A percentile compares a stretch with the other conserved stretches of the same genome.
Evolutionary conservation across 1,140 invertebrate species (phyloP).

Genomic region (Oedothorax gibbosus): DNA sequence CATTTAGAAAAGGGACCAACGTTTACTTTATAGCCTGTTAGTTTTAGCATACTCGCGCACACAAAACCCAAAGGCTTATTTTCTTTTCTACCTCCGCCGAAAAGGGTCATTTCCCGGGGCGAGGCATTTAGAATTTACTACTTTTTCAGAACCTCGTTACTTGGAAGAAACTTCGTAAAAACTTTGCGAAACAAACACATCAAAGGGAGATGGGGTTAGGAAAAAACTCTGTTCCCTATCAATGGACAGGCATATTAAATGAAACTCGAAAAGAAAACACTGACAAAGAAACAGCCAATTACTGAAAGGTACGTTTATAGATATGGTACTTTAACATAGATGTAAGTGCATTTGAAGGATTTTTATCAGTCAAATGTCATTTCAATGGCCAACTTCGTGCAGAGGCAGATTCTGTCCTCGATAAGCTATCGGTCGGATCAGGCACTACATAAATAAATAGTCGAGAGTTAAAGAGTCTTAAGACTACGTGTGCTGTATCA

Average conservation of each 20-base stretch:
- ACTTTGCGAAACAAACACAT: constrained; percentile 14
- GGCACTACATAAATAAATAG: no score
- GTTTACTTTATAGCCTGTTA: no score
- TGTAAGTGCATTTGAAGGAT: no score
- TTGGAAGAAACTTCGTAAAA: not conserved
- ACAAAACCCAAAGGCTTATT: not conserved
- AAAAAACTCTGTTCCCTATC: not conserved
- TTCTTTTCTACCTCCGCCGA: not conserved
- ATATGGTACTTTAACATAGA: no score
- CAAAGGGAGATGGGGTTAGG: not conserved
- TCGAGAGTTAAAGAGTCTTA: no score
- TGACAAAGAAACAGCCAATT: constrained; percentile 32
- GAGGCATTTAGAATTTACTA: constrained; percentile 4
- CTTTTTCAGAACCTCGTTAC: constrained; percentile 25
- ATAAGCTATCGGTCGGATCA: no score
- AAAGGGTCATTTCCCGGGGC: not conserved
- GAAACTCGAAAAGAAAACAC: constrained; percentile 6
- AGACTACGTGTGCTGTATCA: no score
- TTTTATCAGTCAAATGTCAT: no score
- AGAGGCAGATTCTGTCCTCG: no score
- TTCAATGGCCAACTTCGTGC: no score
- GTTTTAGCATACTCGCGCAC: not conserved
- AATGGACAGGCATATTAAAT: constrained; percentile 38
- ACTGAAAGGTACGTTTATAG: not conserved
- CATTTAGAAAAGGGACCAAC: no score